phyloP scores from a whole-genome alignment of 2,888 invertebrate species.

The Blera fallax region DNA sequence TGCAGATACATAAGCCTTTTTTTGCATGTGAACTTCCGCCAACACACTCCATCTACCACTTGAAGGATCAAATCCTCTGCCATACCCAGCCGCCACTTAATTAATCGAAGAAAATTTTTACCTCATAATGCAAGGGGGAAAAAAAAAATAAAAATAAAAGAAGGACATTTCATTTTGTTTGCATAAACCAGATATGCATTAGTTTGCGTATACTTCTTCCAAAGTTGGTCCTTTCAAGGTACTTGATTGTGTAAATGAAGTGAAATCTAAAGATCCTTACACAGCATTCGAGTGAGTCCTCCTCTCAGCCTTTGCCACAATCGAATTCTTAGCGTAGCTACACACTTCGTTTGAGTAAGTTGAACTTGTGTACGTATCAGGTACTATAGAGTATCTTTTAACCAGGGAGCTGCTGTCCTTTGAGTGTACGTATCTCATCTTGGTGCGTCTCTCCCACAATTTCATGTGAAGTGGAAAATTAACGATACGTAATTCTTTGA shows the following conservation, averaged over 20 bases:
- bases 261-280: slow-evolving; percentile 71
- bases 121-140: too few relatives aligned
- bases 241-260: slow-evolving; percentile 73
- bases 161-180: slow-evolving; percentile 62
- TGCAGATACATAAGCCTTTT: slow-evolving; percentile 64
- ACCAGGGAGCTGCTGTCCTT: slow-evolving; percentile 10
- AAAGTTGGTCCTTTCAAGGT: slow-evolving; percentile 65
- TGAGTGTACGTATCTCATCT: not conserved
- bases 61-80: not conserved
- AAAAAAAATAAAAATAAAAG: slow-evolving; percentile 11
- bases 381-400: not conserved
- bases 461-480: slow-evolving; percentile 61
- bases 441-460: not conserved
- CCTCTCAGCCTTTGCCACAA: slow-evolving; percentile 26
- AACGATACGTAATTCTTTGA: slow-evolving; percentile 48
- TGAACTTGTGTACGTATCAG: slow-evolving; percentile 2
- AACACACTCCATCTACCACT: slow-evolving; percentile 14
- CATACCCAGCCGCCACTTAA: slow-evolving; percentile 3
- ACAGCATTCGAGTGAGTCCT: slow-evolving; percentile 39
- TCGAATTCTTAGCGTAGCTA: slow-evolving; percentile 27
- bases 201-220: slow-evolving; percentile 49
- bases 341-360: slow-evolving; percentile 34
- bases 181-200: slow-evolving; percentile 68
- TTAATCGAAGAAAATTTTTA: slow-evolving; percentile 57
- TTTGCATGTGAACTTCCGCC: slow-evolving; percentile 49